Conservation (phyloP, 2,797 vertebrate species). For the Crax fasciolata region DNA sequence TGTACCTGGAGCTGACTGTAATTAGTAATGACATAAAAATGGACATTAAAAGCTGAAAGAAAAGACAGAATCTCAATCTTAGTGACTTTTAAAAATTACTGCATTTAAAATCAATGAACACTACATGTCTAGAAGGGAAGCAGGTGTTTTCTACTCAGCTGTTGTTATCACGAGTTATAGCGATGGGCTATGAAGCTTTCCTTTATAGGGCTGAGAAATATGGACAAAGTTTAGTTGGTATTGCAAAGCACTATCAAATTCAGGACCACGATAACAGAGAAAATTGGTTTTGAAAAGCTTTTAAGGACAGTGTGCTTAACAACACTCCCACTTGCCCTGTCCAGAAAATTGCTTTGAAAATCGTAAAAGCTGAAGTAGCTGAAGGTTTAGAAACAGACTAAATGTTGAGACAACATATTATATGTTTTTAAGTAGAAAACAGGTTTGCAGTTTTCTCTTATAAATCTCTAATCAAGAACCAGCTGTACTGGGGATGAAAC, state of each 20-base stretch:
- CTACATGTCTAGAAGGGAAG: not conserved
- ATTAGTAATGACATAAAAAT: not conserved
- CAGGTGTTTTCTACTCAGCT: not conserved
- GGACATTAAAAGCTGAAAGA: not conserved
- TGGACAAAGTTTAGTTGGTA: not conserved
- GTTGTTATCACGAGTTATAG: not conserved
- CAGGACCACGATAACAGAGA: not conserved
- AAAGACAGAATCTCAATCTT: not conserved
- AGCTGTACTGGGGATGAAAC: not conserved
- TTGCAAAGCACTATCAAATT: constrained; percentile 5
- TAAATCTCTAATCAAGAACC: not conserved
- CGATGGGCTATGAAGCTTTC: not conserved
- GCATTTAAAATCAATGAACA: not conserved
- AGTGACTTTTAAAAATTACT: not conserved
- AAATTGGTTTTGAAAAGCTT: not conserved
- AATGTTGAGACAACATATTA: not conserved
- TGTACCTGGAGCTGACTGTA: not conserved
- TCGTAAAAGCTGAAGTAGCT: constrained; percentile 7
- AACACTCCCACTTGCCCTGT: not conserved
- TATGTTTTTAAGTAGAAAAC: not conserved
- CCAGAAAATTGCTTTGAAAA: not conserved
- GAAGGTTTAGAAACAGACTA: constrained; percentile 10
- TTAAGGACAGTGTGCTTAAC: constrained; percentile 5
- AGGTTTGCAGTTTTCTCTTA: not conserved
- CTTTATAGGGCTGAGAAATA: not conserved